phyloP scores from a whole-genome alignment of 2,113 vertebrate genomes.

The Anser brachyrhynchus region DNA sequence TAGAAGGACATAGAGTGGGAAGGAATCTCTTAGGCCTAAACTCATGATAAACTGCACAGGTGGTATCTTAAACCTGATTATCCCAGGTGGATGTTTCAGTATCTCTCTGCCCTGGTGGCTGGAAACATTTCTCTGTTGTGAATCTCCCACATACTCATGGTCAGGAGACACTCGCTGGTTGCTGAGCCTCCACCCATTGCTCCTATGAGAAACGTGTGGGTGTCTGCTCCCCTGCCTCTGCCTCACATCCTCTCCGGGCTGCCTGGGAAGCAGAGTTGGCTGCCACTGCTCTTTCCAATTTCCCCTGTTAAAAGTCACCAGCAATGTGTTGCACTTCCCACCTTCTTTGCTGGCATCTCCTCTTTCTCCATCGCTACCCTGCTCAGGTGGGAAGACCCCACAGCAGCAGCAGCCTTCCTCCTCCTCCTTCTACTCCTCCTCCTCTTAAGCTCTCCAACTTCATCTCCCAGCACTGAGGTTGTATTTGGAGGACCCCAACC shows the following conservation, averaged over 20 bases:
- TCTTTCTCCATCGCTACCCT: background rate
- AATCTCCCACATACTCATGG: background rate
- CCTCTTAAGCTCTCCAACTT: background rate
- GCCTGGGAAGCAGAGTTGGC: background rate
- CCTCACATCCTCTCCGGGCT: accelerated
- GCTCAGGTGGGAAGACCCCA: background rate
- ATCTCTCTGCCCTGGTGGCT: background rate
- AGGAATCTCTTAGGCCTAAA: background rate
- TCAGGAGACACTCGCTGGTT: background rate
- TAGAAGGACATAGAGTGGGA: background rate
- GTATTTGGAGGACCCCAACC: background rate
- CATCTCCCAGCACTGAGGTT: background rate
- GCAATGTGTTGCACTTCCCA: background rate
- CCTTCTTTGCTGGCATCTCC: background rate
- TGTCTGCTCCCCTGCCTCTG: background rate
- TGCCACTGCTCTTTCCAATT: background rate
- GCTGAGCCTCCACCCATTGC: background rate
- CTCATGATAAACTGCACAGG: accelerated
- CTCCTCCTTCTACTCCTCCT: background rate
- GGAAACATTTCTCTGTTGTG: background rate
- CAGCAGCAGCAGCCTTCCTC: background rate
- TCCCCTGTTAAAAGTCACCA: background rate
- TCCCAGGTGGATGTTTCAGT: background rate
- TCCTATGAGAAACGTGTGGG: background rate
- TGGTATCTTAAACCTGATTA: background rate